Evolutionary conservation across 2,797 vertebrate genomes (phyloP), one percentile per base, ranked within the genome.

Genomic region (Enteromius unitaeniatus): DNA sequence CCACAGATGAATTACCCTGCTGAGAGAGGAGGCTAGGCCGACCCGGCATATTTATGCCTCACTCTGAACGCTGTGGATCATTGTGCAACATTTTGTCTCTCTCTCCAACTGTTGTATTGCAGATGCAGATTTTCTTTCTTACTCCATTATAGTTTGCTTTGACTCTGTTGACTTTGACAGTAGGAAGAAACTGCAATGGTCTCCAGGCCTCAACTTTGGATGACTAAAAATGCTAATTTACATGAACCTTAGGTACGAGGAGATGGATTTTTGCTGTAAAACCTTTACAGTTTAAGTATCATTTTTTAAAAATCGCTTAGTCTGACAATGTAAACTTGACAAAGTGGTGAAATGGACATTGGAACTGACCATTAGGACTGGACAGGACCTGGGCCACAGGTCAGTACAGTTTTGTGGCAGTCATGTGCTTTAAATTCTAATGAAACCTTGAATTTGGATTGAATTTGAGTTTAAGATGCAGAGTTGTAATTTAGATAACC

Each of bases 1-100:
- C 58, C 82, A 75, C 85, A 77, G 60, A 84, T 84, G 83, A 70
- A 82, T 78, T 78, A 42, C 49, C 82, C 79, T 78, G 65, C 79
- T 65, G 86, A 80, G 84, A 84, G 78, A 78, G 72, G 51, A 68
- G 84, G 72, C 21, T 3, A 79, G 82, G 78, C 62, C 37, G 49
- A 65, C 37, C 21, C 11, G 76, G 70, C 80, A 78, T 62, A 76
- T 86, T 82, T 85, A 84, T 60, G 79, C 82, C 53, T 68, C 13
- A 45, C 58, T 67, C 77, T 65, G 72, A 65, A 45, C 42, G 51
- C 58, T 80, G 79, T 79, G 79, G 51, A 70, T 60, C 51, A 72
- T 62, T 37, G 78, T 78, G 51, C 55, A 51, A 75, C 58, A 69
- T 81, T 89, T 78, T 81, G 72, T 58, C 58, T 82, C 51, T 72